These are phyloP conservation scores for Dorcus hopei DNA, from an alignment of 2,888 invertebrate species.

Conservation along the genomic window DNA sequence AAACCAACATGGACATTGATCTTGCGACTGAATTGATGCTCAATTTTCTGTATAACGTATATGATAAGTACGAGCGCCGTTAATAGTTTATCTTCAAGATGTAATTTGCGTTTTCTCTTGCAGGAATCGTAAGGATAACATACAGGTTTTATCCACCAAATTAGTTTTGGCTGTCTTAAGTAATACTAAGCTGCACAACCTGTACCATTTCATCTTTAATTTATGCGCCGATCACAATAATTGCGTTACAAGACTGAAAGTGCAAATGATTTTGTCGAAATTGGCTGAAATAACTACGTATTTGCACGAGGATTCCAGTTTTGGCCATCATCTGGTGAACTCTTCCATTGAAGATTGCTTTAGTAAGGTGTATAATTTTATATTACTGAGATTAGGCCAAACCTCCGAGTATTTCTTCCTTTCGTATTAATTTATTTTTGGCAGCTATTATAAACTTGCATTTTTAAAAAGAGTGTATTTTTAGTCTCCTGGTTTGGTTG, in stretches of 20 bases:
- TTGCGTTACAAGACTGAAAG: constrained; percentile 62
- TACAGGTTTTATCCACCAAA: constrained; percentile 68
- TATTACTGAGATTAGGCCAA: background rate
- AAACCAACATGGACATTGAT: constrained; percentile 61
- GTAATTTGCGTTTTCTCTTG: constrained; percentile 25
- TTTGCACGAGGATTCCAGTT: constrained; percentile 61
- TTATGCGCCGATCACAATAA: constrained; percentile 74
- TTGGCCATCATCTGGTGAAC: constrained; percentile 61
- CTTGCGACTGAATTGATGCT: constrained; percentile 62
- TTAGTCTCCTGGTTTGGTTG: constrained; percentile 68
- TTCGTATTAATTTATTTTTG: background rate
- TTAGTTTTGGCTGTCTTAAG: constrained; percentile 65
- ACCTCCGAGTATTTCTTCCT: too few relatives aligned
- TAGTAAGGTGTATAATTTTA: constrained; percentile 54
- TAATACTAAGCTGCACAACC: constrained; percentile 60
- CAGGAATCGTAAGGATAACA: constrained; percentile 60
- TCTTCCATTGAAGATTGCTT: constrained; percentile 72
- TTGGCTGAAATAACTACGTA: constrained; percentile 60
- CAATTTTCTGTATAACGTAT: constrained; percentile 65
- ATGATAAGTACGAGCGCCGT: constrained; percentile 57
- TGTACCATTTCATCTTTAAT: constrained; percentile 65
- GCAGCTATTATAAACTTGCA: background rate
- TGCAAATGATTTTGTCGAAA: constrained; percentile 61
- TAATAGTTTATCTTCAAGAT: constrained; percentile 27
- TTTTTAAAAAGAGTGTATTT: constrained; percentile 15